These are phyloP conservation scores for Limnephilus rhombicus DNA, from an alignment of 2,888 invertebrate genomes.

Conservation along the genomic window DNA sequence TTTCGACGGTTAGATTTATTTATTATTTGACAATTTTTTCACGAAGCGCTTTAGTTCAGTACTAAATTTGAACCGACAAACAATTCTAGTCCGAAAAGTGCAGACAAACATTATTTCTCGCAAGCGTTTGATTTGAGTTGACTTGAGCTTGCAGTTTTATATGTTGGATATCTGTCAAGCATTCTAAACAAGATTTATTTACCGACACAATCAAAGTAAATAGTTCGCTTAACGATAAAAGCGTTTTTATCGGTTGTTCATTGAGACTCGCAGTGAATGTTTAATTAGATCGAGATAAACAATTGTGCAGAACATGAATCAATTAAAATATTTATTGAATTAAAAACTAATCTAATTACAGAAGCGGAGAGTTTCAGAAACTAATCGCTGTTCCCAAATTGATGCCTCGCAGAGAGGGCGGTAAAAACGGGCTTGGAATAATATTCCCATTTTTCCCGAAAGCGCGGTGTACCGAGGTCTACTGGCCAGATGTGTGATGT, in stretches of 20 bases:
- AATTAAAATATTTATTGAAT: conserved; percentile 4
- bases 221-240: neutral
- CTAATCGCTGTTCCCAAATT: conserved; percentile 16
- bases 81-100: neutral
- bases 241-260: neutral
- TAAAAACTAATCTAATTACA: conserved; percentile 8
- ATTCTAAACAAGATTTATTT: neutral
- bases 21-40: conserved; percentile 2
- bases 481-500: conserved; percentile 10
- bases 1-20: conserved; percentile 14
- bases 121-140: neutral
- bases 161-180: neutral
- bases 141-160: neutral
- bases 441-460: conserved; percentile 22
- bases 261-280: neutral
- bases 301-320: neutral
- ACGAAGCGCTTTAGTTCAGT: neutral
- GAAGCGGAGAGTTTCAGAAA: conserved; percentile 1
- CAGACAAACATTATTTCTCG: neutral
- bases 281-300: neutral
- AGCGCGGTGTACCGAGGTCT: neutral
- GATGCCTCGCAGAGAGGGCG: neutral
- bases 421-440: conserved; percentile 13
- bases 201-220: too few relatives aligned
- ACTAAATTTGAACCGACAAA: neutral